A percentile compares a stretch with the other conserved stretches of the same genome.
Evolutionary conservation across 2,888 invertebrate genomes (phyloP).

Genomic region (Lingula anatina): DNA sequence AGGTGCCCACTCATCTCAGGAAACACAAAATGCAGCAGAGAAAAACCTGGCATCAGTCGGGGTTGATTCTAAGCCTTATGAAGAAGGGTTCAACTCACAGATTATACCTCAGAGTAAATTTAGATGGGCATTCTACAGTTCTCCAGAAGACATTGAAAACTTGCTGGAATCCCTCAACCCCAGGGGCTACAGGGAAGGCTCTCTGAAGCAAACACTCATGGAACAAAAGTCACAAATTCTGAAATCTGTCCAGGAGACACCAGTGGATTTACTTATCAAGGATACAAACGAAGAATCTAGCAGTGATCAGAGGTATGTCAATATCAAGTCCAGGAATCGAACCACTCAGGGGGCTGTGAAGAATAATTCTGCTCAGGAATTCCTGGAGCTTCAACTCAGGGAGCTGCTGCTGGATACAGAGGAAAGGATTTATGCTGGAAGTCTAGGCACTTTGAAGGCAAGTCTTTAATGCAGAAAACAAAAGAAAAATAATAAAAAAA

Average conservation of each 20-base stretch:
- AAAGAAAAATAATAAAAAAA: too few species aligned
- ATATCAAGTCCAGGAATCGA: slow-evolving; percentile 22
- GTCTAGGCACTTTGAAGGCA: slow-evolving; percentile 74
- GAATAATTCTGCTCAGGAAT: slow-evolving; percentile 58
- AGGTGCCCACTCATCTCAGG: not conserved
- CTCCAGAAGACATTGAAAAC: slow-evolving; percentile 66
- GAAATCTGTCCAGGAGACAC: slow-evolving; percentile 55
- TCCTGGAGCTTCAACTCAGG: slow-evolving; percentile 69
- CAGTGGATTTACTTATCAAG: slow-evolving; percentile 48
- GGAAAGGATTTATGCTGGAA: slow-evolving; percentile 78
- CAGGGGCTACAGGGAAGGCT: slow-evolving; percentile 77
- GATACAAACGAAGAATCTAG: slow-evolving; percentile 37
- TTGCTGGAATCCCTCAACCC: slow-evolving; percentile 72
- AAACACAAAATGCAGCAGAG: too few species aligned
- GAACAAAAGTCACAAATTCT: slow-evolving; percentile 58
- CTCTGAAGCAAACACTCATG: slow-evolving; percentile 64
- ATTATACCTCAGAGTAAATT: slow-evolving; percentile 5
- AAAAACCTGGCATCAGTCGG: too few species aligned
- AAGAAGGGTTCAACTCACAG: too few species aligned
- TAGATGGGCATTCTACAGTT: slow-evolving; percentile 71
- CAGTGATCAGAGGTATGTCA: too few species aligned
- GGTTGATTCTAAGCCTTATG: too few species aligned
- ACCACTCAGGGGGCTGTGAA: slow-evolving; percentile 41
- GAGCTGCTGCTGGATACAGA: slow-evolving; percentile 85
- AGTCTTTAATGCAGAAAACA: slow-evolving; percentile 19